Evolutionary conservation across 2,113 vertebrate genomes (phyloP), one percentile per base, ranked within the genome.

Genomic region (Hippocampus abdominalis): DNA sequence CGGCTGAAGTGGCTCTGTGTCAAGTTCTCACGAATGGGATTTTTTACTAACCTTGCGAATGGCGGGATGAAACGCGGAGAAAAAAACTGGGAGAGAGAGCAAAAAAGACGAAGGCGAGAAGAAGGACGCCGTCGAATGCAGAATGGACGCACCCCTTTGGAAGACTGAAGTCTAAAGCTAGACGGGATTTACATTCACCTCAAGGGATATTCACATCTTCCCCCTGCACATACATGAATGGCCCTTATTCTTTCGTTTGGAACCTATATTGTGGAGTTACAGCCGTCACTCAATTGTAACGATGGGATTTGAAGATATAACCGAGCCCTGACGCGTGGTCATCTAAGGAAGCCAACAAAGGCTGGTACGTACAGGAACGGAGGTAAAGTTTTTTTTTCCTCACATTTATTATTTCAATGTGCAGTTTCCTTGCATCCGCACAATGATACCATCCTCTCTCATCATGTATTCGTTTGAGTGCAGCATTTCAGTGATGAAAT

Each of bases 121-220:
- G 80, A 68, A 82, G 85, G 80, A 88, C 88, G 81, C 72, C 77
- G 74, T 76, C 76, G 85, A 83, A 85, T 85, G 77, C 77, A 81
- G 83, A 88, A 66, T 83, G 84, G 87, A 88, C 87, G 84, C 89
- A 90, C 84, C 89, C 86, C 76, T 79, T 60, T 67, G 78, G 78
- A 86, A 81, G 80, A 81, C 64, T 81, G 72, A 85, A 83, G 71
- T 85, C 36, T 80, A 79, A 73, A 78, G 48, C 74, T 44, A 40
- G 16, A 68, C 77, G 84, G 87, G 85, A 82, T 88, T 82, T 83
- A 84, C 77, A 64, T 23, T 51, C 74, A 71, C 44, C 62, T 8
- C 46, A 39, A 63, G 73, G 88, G 84, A 87, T 86, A 75, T 67
- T 72, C 53, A 64, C 59, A 57, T 46, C 27, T 13, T 49, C 13